Evolutionary conservation across 2,888 invertebrate species (phyloP), one percentile per base, ranked within the genome.

Genomic region (Molanna angustata): DNA sequence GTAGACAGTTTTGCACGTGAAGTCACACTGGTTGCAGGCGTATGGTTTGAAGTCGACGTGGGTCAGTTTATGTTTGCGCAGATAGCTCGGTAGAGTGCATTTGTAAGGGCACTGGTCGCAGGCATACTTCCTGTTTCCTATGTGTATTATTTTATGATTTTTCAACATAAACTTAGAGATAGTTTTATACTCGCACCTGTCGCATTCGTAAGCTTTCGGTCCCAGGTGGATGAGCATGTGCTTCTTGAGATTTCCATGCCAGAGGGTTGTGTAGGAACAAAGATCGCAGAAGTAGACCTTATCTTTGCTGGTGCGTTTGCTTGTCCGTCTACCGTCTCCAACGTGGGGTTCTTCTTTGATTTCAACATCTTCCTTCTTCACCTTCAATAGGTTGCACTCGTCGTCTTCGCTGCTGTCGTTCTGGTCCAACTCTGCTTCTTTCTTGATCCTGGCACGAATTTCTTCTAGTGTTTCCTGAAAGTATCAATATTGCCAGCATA

Each of bases 21-120:
- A 41, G 21, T 41, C 41, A 20, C 41, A 41, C 21, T 41, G 3
- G 18, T 41, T 21, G n/a, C 41, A 41, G 4, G 41, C 41, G 13
- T 20, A 41, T 3, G 41, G 41, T 4, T 41, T 41, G 9, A 41
- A 21, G n/a, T 4, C 13, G 3, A 21, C 2, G 18, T 41, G 41
- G 2, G 41, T 41, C 4, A 13, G 14, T 20, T 41, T 19, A 20
- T 41, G 41, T 20, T 19, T 21, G 2, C 21, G 19, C 4, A 41
- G 41, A 41, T 41, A 20, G 6, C 6, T 41, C 4, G 21, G 13
- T 20, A 20, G 19, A 4, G 41, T 20, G 13, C 20, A 20, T 9
- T 9, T 41, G 18, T 41, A 41, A 9, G 41, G 13, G 18, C 41
- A 41, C 4, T 20, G 20, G 14, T 41, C 41, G n/a, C 41, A 41